Conservation (phyloP, 1,140 invertebrate genomes). For the Neotoxoptera formosana region DNA sequence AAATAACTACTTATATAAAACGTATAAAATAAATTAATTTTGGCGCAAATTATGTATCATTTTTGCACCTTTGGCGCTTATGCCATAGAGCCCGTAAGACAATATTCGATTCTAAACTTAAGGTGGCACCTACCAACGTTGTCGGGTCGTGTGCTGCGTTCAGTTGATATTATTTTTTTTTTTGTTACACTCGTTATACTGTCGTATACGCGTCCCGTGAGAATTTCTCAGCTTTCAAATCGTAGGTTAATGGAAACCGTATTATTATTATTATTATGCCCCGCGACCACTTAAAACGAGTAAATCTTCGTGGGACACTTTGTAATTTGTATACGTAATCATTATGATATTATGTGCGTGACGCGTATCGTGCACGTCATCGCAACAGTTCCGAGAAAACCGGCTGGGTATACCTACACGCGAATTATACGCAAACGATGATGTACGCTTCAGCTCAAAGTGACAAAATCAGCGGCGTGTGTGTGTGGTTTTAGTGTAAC, state of each 20-base stretch:
- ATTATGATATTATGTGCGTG: background rate
- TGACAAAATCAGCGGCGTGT: background rate
- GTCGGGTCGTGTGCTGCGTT: background rate
- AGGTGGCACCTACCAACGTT: too few species aligned
- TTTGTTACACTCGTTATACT: background rate
- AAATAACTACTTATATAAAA: too few species aligned
- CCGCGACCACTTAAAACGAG: background rate
- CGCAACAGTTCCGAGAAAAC: background rate
- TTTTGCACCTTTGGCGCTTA: too few species aligned
- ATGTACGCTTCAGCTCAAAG: background rate
- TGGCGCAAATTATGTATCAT: too few species aligned
- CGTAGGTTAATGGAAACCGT: background rate
- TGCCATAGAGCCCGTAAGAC: background rate
- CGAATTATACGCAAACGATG: background rate
- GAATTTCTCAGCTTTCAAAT: background rate
- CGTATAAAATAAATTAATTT: too few species aligned
- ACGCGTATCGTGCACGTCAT: background rate
- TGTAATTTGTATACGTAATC: background rate
- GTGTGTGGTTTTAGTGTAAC: background rate
- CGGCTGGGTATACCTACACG: background rate
- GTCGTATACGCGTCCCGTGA: background rate
- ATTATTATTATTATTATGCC: background rate
- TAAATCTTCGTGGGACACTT: background rate
- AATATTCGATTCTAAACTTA: background rate
- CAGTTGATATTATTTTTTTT: background rate